A percentile compares a stretch with the other conserved stretches of the same genome.
These are phyloP conservation scores for Latrodectus elegans DNA, from an alignment of 2,888 invertebrate genomes.

Conservation along the genomic window DNA sequence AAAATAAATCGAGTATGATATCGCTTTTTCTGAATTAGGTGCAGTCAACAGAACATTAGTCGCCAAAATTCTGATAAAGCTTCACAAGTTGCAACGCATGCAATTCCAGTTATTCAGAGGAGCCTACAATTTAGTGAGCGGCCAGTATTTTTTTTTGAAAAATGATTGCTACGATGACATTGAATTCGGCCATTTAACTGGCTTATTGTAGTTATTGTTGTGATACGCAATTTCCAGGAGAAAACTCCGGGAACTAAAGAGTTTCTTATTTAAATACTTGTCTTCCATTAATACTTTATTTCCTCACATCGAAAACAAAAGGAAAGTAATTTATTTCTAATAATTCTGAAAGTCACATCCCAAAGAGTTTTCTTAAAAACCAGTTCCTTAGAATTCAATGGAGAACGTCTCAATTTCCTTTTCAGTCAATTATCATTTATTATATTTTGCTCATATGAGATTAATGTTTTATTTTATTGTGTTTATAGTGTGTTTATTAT, in stretches of 20 bases:
- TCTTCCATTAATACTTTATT: conserved; percentile 54
- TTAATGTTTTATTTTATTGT: too few species aligned
- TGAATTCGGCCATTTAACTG: conserved; percentile 55
- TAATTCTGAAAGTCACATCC: background rate
- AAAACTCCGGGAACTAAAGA: conserved; percentile 29
- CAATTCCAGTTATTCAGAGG: conserved; percentile 32
- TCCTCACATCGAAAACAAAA: conserved; percentile 4
- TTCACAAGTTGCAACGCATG: conserved; percentile 9
- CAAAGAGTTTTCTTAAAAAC: too few species aligned
- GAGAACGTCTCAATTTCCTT: too few species aligned
- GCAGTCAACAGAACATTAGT: too few species aligned
- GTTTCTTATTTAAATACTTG: conserved; percentile 24
- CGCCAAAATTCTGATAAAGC: conserved; percentile 15
- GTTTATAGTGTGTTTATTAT: too few species aligned
- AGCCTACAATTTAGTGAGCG: conserved; percentile 56
- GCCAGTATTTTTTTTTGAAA: conserved; percentile 63
- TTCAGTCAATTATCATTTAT: too few species aligned
- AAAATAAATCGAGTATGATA: too few species aligned
- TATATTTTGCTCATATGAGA: too few species aligned
- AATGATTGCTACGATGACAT: conserved; percentile 66
- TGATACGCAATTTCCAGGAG: conserved; percentile 57
- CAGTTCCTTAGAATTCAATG: too few species aligned
- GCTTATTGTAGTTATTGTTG: conserved; percentile 59
- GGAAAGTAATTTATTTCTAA: background rate
- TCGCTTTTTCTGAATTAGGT: too few species aligned